These are phyloP conservation scores for Poeciliopsis turneri DNA, from an alignment of 2,797 vertebrate species.

Conservation along the genomic window DNA sequence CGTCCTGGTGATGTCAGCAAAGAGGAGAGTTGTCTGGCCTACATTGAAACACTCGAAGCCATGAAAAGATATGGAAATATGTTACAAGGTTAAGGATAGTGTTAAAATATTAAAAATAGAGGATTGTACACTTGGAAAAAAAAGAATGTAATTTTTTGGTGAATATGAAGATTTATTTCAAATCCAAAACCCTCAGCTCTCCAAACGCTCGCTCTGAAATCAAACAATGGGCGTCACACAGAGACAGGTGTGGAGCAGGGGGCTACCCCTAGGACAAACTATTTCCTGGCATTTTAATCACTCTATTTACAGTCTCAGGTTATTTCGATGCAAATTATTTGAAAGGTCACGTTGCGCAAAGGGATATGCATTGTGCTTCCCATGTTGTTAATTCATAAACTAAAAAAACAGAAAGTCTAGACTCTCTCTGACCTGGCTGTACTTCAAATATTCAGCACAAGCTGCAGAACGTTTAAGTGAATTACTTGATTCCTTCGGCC, in stretches of 20 bases:
- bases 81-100: not conserved
- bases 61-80: not conserved
- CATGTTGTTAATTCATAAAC: constrained; percentile 66
- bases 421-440: constrained; percentile 11
- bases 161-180: constrained; percentile 9
- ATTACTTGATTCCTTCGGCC: constrained; percentile 2
- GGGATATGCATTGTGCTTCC: constrained; percentile 49
- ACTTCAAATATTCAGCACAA: constrained; percentile 17
- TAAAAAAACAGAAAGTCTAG: constrained; percentile 16
- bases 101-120: not conserved
- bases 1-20: not conserved
- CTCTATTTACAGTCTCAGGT: constrained; percentile 63
- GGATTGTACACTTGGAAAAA: not conserved
- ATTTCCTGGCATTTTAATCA: constrained; percentile 72
- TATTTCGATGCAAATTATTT: constrained; percentile 74
- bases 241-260: not conserved
- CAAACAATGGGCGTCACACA: constrained; percentile 18
- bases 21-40: not conserved
- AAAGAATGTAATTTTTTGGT: constrained; percentile 7
- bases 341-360: constrained; percentile 67
- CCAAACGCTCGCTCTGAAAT: constrained; percentile 1
- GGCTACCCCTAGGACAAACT: constrained; percentile 54
- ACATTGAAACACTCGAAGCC: not conserved
- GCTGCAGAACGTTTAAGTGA: not conserved
- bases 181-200: constrained; percentile 1